Base-by-base conservation (phyloP, 2,113 vertebrate species). In the Tyrannus savana region DNA sequence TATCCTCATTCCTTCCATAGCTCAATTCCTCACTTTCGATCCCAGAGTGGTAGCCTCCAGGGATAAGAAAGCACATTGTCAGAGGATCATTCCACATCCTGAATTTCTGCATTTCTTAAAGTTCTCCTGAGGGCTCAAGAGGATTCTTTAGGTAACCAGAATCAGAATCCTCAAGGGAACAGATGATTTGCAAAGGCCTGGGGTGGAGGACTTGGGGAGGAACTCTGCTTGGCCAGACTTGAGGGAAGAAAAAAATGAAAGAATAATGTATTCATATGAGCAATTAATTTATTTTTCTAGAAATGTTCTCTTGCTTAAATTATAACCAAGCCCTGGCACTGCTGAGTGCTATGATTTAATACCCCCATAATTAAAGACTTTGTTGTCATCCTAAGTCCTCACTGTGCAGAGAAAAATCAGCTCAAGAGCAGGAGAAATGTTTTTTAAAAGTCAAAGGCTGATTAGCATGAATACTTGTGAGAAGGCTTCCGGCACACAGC, bases 331-430 rank as follows among this genome's bases (percentile, higher is more conserved):
- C 41, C 53, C 66, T 94, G 83, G 92, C 80, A 87, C 73, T 78
- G 86, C 76, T 68, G 92, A 95, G 90, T 90, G 96, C 88, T 92
- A 67, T 95, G 92, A 96, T 96, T 96, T 96, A 94, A 93, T 95
- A 86, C 62, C 62, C 68, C 77, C 77, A 66, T 93, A 96, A 96
- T 95, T 95, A 97, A 96, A 90, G 90, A 94, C 83, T 83, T 87
- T 89, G 95, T 96, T 95, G 94, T 81, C 88, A 93, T 90, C 66
- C 4, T 1, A 75, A 96, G 83, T 63, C 80, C 80, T 96, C 86
- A 72, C 47, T 68, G 56, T 52, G 47, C 47, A 62, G 72, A 68
- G 85, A 81, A 94, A 96, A 96, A 96, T 92, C 95, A 94, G 56
- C 92, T 95, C 83, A 93, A 96, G 93, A 96, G 87, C 74, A 86